Percentiles rank a stretch among this genome's conserved stretches.
phyloP scores from a whole-genome alignment of 2,888 invertebrate species.

The Erpobdella octoculata region DNA sequence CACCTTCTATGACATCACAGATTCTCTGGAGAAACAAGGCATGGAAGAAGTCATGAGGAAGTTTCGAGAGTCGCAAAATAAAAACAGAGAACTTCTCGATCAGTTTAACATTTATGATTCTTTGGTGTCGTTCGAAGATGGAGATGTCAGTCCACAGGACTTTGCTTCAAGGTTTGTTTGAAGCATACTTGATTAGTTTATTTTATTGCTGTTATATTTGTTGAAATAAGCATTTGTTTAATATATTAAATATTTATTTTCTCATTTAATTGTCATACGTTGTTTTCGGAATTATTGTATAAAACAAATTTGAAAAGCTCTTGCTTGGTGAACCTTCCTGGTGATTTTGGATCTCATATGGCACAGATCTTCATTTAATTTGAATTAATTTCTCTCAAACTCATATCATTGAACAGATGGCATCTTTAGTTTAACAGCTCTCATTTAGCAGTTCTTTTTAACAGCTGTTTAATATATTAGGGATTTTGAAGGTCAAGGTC shows the following conservation, averaged over 20 bases:
- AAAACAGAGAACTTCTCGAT: conserved; percentile 81
- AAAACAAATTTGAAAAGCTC: too few relatives aligned
- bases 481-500: too few relatives aligned
- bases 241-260: neutral
- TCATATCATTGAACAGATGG: too few relatives aligned
- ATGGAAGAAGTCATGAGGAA: conserved; percentile 51
- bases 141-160: conserved; percentile 46
- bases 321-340: too few relatives aligned
- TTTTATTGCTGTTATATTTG: neutral
- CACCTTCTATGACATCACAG: conserved; percentile 92
- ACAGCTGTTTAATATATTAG: too few relatives aligned
- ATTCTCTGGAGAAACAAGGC: conserved; percentile 77
- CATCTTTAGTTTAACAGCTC: too few relatives aligned
- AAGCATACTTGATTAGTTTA: neutral
- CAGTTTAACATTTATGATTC: conserved; percentile 92
- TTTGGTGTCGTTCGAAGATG: conserved; percentile 79
- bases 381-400: too few relatives aligned
- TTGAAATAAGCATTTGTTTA: neutral
- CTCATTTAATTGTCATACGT: neutral
- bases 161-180: neutral
- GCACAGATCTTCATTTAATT: too few relatives aligned
- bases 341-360: too few relatives aligned
- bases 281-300: too few relatives aligned
- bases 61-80: conserved; percentile 70
- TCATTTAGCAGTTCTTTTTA: too few relatives aligned